phyloP scores from a whole-genome alignment of 2,797 vertebrate species.

The Botia kubotai region DNA sequence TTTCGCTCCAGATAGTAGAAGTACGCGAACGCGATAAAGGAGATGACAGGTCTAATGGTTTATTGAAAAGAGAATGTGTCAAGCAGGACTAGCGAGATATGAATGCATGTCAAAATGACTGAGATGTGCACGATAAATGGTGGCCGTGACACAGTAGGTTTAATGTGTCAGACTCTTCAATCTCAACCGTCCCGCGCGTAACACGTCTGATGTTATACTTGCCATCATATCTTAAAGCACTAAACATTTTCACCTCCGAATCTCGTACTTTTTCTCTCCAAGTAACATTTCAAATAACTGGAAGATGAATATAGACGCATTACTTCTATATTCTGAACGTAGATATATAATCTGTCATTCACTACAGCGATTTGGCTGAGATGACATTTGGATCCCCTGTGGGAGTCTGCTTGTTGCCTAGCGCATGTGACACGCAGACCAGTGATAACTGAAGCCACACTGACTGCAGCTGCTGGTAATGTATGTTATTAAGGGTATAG shows the following conservation, averaged over 20 bases:
- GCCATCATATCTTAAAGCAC: not conserved
- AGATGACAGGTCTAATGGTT: conserved; percentile 78
- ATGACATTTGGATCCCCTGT: conserved; percentile 35
- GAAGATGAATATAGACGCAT: conserved; percentile 26
- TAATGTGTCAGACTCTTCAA: conserved; percentile 47
- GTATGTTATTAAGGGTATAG: conserved; percentile 54
- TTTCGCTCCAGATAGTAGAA: conserved; percentile 70
- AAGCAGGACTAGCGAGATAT: conserved; percentile 72
- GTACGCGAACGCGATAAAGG: conserved; percentile 48
- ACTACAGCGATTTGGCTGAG: not conserved
- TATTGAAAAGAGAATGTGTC: conserved; percentile 55
- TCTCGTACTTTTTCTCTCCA: not conserved
- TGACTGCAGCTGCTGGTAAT: conserved; percentile 53
- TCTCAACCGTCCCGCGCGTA: conserved; percentile 16
- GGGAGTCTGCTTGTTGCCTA: conserved; percentile 40
- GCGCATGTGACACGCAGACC: conserved; percentile 35
- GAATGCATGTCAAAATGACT: conserved; percentile 75
- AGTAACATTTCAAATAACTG: conserved; percentile 9
- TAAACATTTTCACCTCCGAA: conserved; percentile 22
- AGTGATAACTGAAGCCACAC: conserved; percentile 45
- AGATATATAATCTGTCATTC: conserved; percentile 25
- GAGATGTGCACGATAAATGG: conserved; percentile 73
- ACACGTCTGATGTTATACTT: conserved; percentile 37
- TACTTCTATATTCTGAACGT: conserved; percentile 24
- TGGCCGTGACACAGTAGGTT: conserved; percentile 51